These are phyloP conservation scores for Halichoerus grypus DNA, from an alignment of 2,113 vertebrate species.

Conservation along the genomic window DNA sequence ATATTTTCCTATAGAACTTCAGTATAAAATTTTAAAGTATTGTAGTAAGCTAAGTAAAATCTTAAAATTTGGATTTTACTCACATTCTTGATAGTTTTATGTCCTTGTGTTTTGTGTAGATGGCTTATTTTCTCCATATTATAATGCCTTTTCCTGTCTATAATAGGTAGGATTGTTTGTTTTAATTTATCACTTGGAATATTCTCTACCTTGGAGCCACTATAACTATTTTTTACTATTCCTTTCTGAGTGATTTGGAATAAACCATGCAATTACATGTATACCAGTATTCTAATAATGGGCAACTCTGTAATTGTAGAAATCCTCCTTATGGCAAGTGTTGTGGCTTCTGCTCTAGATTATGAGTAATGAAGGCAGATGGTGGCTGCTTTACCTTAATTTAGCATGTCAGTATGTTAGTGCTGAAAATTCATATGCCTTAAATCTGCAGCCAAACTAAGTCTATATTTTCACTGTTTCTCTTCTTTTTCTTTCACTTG, in stretches of 20 bases:
- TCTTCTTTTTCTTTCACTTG: conserved; percentile 45
- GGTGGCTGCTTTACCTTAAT: conserved; percentile 79
- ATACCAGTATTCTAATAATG: conserved; percentile 60
- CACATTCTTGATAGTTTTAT: not conserved
- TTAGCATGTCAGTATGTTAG: conserved; percentile 70
- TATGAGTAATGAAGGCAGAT: conserved; percentile 79
- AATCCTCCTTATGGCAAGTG: conserved; percentile 26
- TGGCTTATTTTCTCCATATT: not conserved
- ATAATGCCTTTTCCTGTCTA: not conserved
- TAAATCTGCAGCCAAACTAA: conserved; percentile 38
- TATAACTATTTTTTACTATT: conserved; percentile 8
- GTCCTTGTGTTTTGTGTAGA: not conserved
- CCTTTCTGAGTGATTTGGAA: conserved; percentile 55
- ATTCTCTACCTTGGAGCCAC: not conserved
- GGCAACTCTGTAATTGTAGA: conserved; percentile 30
- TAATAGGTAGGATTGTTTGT: not conserved
- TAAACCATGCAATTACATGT: not conserved
- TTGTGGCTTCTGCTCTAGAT: conserved; percentile 70
- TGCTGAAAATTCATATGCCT: conserved; percentile 61
- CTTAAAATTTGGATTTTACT: not conserved
- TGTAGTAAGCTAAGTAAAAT: not conserved
- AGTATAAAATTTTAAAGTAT: conserved; percentile 20
- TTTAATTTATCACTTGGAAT: conserved; percentile 55
- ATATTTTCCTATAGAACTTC: conserved; percentile 3
- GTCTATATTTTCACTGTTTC: conserved; percentile 41